Percentiles rank a stretch among this genome's conserved stretches.
phyloP scores from a whole-genome alignment of 2,888 invertebrate species.

The Conomelus anceps region DNA sequence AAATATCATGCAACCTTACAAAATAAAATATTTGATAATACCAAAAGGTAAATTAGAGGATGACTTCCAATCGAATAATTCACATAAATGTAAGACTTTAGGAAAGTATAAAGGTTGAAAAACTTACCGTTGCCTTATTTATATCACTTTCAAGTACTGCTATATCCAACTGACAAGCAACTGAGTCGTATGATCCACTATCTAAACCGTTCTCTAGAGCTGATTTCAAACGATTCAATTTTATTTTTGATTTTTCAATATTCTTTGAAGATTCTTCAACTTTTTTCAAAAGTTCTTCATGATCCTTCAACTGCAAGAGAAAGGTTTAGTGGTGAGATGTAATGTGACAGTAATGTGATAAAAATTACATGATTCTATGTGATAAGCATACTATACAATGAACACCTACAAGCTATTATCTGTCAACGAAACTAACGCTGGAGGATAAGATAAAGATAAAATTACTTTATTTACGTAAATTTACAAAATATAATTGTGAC shows the following conservation, averaged over 20 bases:
- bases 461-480: too few species aligned
- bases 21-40: too few species aligned
- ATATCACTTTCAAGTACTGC: constrained; percentile 46
- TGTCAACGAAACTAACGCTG: too few species aligned
- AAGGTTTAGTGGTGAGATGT: not conserved
- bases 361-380: not conserved
- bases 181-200: not conserved
- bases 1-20: too few species aligned
- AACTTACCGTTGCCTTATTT: constrained; percentile 47
- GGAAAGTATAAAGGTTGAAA: not conserved
- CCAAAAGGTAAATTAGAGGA: too few species aligned
- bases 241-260: constrained; percentile 15
- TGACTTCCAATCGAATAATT: too few species aligned
- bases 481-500: too few species aligned
- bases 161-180: not conserved
- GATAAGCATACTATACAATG: too few species aligned
- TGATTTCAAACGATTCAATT: not conserved
- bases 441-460: too few species aligned
- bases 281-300: constrained; percentile 45
- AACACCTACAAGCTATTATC: too few species aligned
- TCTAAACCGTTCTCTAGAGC: not conserved
- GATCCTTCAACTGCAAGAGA: constrained; percentile 45
- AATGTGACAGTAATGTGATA: not conserved
- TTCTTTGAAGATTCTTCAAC: constrained; percentile 44
- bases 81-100: too few species aligned